Evolutionary conservation across 2,113 vertebrate species (phyloP).

Genomic region (Tychaedon coryphoeus): DNA sequence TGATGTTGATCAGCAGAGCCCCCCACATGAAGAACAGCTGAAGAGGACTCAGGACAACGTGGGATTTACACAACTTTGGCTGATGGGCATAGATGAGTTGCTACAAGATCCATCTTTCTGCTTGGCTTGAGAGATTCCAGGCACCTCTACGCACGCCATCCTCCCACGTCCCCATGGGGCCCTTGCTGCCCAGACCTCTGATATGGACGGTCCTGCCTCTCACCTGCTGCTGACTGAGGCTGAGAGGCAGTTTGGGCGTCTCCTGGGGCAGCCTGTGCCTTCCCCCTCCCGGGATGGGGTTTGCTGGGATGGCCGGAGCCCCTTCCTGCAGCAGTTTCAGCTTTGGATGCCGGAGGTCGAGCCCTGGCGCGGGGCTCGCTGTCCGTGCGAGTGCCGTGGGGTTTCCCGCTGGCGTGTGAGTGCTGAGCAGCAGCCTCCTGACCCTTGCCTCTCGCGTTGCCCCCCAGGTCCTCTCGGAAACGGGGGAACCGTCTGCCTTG

Average conservation of each 20-base stretch:
- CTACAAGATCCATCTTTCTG: not conserved
- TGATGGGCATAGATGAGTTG: not conserved
- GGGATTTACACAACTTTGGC: not conserved
- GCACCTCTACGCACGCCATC: not conserved
- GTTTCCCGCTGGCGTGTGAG: not conserved
- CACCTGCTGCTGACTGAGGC: not conserved
- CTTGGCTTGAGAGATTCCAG: not conserved
- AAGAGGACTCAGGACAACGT: not conserved
- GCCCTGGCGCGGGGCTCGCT: not conserved
- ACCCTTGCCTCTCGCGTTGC: constrained; percentile 10
- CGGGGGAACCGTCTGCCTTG: constrained; percentile 12
- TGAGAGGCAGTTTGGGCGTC: not conserved
- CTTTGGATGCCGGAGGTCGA: constrained; percentile 5
- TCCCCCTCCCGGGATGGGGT: not conserved
- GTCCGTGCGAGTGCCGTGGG: not conserved
- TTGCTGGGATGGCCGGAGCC: not conserved
- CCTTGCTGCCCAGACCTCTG: not conserved
- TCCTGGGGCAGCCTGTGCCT: not conserved
- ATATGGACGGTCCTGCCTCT: not conserved
- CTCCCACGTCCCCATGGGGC: not conserved
- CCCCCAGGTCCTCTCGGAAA: constrained; percentile 26
- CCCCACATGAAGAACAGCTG: not conserved
- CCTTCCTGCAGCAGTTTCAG: not conserved
- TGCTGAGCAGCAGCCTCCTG: not conserved
- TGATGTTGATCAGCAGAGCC: not conserved